Evolutionary conservation across 2,113 vertebrate genomes (phyloP).

Genomic region (Rhipidura dahli): DNA sequence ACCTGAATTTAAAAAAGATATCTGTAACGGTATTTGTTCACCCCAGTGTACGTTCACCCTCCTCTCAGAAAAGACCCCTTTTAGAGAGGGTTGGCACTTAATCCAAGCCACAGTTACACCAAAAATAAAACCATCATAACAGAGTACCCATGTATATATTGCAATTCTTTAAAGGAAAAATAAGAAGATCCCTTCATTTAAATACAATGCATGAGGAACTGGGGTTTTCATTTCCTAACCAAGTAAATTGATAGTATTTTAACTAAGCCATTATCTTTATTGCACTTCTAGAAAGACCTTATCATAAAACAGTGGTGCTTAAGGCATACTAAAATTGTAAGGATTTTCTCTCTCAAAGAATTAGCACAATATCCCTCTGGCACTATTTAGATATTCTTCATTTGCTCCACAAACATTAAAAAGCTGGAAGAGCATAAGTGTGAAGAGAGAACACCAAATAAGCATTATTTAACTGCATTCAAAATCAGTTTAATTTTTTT

Average conservation of each 20-base stretch:
- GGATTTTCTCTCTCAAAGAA: constrained; percentile 38
- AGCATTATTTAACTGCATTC: constrained; percentile 45
- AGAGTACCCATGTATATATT: neutral
- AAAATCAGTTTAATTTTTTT: constrained; percentile 6
- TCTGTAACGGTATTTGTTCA: neutral
- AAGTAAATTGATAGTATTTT: constrained; percentile 33
- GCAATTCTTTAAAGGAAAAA: neutral
- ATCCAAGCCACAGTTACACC: neutral
- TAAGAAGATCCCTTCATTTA: neutral
- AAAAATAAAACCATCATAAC: neutral
- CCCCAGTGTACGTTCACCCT: neutral
- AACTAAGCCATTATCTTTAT: constrained; percentile 49
- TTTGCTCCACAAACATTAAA: constrained; percentile 49
- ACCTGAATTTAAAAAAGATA: neutral
- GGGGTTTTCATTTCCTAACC: neutral
- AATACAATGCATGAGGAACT: neutral
- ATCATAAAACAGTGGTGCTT: neutral
- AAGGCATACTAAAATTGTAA: constrained; percentile 14
- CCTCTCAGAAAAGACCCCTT: neutral
- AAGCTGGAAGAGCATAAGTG: neutral
- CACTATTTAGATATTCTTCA: constrained; percentile 51
- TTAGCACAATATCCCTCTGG: constrained; percentile 13
- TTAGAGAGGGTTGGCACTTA: neutral
- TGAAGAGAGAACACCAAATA: constrained; percentile 3
- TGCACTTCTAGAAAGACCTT: constrained; percentile 19